Percentiles rank a stretch among this genome's conserved stretches.
Evolutionary conservation across 2,888 invertebrate species (phyloP).

Genomic region (Folsomia candida): DNA sequence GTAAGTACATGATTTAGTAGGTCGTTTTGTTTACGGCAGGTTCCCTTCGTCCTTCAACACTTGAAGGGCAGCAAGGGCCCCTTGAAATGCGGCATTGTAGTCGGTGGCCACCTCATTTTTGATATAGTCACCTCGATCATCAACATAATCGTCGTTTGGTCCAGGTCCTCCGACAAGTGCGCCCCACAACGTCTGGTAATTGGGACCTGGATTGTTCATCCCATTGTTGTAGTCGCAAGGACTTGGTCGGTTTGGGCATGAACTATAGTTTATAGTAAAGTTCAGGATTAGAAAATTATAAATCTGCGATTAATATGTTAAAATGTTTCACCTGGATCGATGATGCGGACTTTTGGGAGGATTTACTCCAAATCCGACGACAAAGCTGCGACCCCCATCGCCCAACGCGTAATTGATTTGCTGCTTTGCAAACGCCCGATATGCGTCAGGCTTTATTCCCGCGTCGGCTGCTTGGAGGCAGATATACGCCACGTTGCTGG

Average conservation of each 20-base stretch:
- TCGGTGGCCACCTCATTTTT: slow-evolving; percentile 62
- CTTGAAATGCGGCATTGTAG: slow-evolving; percentile 62
- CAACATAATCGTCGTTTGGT: slow-evolving; percentile 58
- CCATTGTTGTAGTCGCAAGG: slow-evolving; percentile 59
- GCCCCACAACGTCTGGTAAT: slow-evolving; percentile 60
- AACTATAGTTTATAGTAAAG: too few species aligned
- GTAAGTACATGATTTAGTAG: too few species aligned
- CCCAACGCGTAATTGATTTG: slow-evolving; percentile 62
- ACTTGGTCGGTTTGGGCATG: slow-evolving; percentile 58
- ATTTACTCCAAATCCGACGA: background rate
- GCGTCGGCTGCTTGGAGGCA: slow-evolving; percentile 58
- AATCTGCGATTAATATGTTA: too few species aligned
- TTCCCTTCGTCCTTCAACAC: slow-evolving; percentile 7
- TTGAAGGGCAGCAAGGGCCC: slow-evolving; percentile 55
- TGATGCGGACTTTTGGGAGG: background rate
- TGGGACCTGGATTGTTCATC: slow-evolving; percentile 54
- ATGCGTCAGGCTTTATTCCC: slow-evolving; percentile 53
- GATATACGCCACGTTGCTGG: slow-evolving; percentile 60
- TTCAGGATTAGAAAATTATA: too few species aligned
- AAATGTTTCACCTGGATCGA: too few species aligned
- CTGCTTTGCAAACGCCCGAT: slow-evolving; percentile 58
- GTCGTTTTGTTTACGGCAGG: too few species aligned
- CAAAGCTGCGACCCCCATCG: slow-evolving; percentile 55
- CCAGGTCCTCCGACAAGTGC: slow-evolving; percentile 63
- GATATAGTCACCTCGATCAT: slow-evolving; percentile 59